These are phyloP conservation scores for Bedellia somnulentella DNA, from an alignment of 2,888 invertebrate genomes.

Conservation along the genomic window DNA sequence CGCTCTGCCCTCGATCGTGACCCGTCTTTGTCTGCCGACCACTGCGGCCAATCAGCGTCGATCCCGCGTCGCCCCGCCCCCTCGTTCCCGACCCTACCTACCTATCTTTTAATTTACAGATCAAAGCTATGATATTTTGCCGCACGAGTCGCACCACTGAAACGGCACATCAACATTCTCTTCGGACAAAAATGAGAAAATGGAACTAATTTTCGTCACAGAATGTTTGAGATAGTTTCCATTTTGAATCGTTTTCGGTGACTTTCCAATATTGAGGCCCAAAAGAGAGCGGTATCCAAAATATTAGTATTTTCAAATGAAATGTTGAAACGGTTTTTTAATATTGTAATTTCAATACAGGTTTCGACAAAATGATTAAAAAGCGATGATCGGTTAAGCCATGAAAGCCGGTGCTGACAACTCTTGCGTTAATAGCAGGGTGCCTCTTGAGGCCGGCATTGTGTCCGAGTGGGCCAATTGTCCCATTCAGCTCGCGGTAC, in stretches of 20 bases:
- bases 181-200: constrained; percentile 18
- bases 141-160: constrained; percentile 28
- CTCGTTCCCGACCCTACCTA: constrained; percentile 27
- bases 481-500: constrained; percentile 42
- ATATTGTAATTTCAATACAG: too few species aligned
- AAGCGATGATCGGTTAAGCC: too few species aligned
- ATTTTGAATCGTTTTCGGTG: too few species aligned
- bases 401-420: too few species aligned
- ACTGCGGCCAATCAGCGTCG: constrained; percentile 25
- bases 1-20: constrained; percentile 11
- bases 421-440: constrained; percentile 7
- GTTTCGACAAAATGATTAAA: too few species aligned
- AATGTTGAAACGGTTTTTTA: too few species aligned
- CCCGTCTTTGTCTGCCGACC: constrained; percentile 15
- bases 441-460: constrained; percentile 19
- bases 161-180: constrained; percentile 29
- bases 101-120: constrained; percentile 40
- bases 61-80: constrained; percentile 22
- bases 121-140: constrained; percentile 38
- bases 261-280: too few species aligned
- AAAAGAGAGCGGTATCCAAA: too few species aligned
- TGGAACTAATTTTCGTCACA: too few species aligned
- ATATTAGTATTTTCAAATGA: too few species aligned
- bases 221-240: too few species aligned
- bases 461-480: constrained; percentile 54